A percentile compares a stretch with the other conserved stretches of the same genome.
Evolutionary conservation across 1,140 invertebrate genomes (phyloP).

Genomic region (Papilio dardanus): DNA sequence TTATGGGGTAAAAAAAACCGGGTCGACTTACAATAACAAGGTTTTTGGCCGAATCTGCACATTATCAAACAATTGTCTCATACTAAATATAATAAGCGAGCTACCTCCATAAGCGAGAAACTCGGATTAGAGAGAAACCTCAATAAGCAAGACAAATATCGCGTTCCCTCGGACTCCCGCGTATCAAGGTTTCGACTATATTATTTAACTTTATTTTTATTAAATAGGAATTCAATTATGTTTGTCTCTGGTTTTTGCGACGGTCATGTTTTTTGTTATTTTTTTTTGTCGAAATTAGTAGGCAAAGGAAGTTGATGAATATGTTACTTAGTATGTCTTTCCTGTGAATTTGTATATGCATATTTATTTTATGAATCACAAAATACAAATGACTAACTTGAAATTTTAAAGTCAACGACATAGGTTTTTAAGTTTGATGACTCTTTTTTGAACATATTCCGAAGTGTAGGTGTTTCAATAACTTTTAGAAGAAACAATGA

Average conservation of each 20-base stretch:
- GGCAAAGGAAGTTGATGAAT: slow-evolving; percentile 4
- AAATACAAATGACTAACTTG: background rate
- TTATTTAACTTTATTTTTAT: background rate
- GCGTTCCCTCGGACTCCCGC: no score
- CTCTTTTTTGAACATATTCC: no score
- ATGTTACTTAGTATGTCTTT: background rate
- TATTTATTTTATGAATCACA: slow-evolving; percentile 5
- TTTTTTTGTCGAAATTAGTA: background rate
- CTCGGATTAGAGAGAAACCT: no score
- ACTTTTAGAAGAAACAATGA: no score
- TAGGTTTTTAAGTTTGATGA: background rate
- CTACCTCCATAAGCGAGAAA: no score
- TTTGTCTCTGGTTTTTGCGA: background rate
- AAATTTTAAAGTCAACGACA: background rate
- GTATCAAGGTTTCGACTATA: no score
- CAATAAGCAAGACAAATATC: no score
- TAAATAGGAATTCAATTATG: background rate
- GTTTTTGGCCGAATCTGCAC: background rate
- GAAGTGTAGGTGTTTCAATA: no score
- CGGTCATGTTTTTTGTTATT: no score
- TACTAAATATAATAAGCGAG: no score
- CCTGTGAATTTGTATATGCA: background rate
- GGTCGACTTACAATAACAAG: background rate
- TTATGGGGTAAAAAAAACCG: background rate
- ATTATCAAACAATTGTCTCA: no score